Evolutionary conservation across 2,888 invertebrate genomes (phyloP).

Genomic region (Diaperis boleti): DNA sequence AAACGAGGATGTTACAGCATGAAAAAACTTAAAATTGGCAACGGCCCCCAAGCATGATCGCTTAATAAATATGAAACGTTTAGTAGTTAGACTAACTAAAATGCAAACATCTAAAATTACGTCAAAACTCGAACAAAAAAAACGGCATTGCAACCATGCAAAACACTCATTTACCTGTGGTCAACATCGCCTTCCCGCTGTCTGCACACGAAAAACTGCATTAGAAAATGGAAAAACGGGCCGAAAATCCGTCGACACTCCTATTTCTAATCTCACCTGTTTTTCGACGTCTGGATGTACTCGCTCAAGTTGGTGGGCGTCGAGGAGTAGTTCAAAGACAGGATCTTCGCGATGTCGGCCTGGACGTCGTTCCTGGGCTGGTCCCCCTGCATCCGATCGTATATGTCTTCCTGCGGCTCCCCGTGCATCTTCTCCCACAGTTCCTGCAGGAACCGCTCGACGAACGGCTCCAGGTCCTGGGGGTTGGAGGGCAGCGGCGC

Average conservation of each 20-base stretch:
- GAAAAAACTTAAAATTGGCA: too few species aligned
- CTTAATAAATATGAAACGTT: too few species aligned
- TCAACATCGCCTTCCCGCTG: conserved; percentile 25
- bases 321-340: neutral
- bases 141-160: neutral
- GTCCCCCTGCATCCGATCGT: conserved; percentile 51
- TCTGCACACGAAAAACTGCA: conserved; percentile 22
- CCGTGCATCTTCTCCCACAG: conserved; percentile 45
- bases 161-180: conserved; percentile 26
- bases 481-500: conserved; percentile 13
- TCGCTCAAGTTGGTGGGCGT: conserved; percentile 35
- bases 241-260: neutral
- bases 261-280: conserved; percentile 44
- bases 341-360: conserved; percentile 7
- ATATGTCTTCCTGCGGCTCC: conserved; percentile 35
- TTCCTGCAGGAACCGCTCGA: conserved; percentile 43
- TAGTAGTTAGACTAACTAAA: too few species aligned
- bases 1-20: too few species aligned
- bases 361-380: conserved; percentile 35
- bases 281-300: conserved; percentile 40
- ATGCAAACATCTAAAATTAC: too few species aligned
- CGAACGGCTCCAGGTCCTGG: conserved; percentile 41
- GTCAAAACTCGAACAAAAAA: too few species aligned
- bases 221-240: conserved; percentile 14
- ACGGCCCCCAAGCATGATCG: too few species aligned